Evolutionary conservation across 2,888 invertebrate genomes (phyloP).

Genomic region (Rhagophthalmus giganteus): DNA sequence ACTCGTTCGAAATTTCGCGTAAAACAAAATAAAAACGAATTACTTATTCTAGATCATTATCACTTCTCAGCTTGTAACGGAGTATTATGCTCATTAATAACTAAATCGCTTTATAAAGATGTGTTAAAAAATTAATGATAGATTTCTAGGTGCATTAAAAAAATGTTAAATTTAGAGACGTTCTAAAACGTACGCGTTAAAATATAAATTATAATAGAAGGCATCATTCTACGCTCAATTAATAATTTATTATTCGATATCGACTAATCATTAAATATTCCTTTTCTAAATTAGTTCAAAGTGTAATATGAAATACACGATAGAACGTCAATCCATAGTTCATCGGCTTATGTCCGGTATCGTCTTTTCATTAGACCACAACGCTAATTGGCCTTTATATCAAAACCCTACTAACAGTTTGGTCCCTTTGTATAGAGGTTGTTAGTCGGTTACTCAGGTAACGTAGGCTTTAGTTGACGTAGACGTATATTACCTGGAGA

Average conservation of each 20-base stretch:
- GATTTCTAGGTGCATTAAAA: too few species aligned
- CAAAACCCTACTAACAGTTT: conserved; percentile 10
- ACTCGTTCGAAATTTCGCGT: too few species aligned
- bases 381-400: conserved; percentile 17
- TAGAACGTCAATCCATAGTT: not conserved
- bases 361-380: conserved; percentile 14
- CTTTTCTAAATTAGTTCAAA: not conserved
- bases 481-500: not conserved
- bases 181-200: too few species aligned
- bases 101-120: not conserved
- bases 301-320: not conserved
- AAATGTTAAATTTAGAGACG: too few species aligned
- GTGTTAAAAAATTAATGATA: too few species aligned
- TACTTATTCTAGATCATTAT: too few species aligned
- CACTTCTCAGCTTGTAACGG: too few species aligned
- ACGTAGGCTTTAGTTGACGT: conserved; percentile 2
- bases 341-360: conserved; percentile 17
- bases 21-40: too few species aligned
- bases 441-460: conserved; percentile 15
- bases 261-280: not conserved
- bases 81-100: too few species aligned
- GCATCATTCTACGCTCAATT: too few species aligned
- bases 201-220: too few species aligned
- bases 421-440: conserved; percentile 10
- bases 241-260: not conserved